Percentiles rank a stretch among this genome's conserved stretches.
Evolutionary conservation across 2,888 invertebrate genomes (phyloP).

Genomic region (Megaustenia siamemsis): DNA sequence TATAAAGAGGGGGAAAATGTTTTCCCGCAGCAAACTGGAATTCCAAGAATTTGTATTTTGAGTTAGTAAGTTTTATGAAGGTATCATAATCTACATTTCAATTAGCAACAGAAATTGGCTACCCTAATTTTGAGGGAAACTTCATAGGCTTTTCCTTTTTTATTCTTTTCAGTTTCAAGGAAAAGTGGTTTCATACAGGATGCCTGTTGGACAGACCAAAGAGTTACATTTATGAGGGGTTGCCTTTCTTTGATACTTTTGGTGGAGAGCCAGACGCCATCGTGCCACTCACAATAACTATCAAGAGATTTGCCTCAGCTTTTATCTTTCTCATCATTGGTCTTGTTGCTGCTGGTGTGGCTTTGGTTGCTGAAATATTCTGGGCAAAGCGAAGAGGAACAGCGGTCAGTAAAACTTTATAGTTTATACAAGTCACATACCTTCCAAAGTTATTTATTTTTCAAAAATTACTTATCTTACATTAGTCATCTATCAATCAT

Average conservation of each 20-base stretch:
- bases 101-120: too few species aligned
- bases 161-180: slow-evolving; percentile 48
- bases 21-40: too few species aligned
- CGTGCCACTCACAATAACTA: slow-evolving; percentile 50
- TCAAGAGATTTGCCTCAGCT: slow-evolving; percentile 51
- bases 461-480: too few species aligned
- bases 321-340: slow-evolving; percentile 54
- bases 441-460: too few species aligned
- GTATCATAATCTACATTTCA: too few species aligned
- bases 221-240: slow-evolving; percentile 52
- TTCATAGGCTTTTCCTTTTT: too few species aligned
- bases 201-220: slow-evolving; percentile 38
- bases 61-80: too few species aligned
- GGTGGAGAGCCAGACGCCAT: slow-evolving; percentile 51
- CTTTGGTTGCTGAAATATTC: slow-evolving; percentile 50
- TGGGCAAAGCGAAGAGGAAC: slow-evolving; percentile 47
- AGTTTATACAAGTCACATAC: background rate
- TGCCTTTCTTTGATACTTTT: slow-evolving; percentile 56
- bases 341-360: slow-evolving; percentile 28
- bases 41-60: too few species aligned
- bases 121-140: too few species aligned
- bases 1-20: too few species aligned
- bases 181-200: slow-evolving; percentile 53
- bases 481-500: too few species aligned
- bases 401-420: slow-evolving; percentile 39